phyloP scores from a whole-genome alignment of 2,113 vertebrate species.

The Camarhynchus parvulus region DNA sequence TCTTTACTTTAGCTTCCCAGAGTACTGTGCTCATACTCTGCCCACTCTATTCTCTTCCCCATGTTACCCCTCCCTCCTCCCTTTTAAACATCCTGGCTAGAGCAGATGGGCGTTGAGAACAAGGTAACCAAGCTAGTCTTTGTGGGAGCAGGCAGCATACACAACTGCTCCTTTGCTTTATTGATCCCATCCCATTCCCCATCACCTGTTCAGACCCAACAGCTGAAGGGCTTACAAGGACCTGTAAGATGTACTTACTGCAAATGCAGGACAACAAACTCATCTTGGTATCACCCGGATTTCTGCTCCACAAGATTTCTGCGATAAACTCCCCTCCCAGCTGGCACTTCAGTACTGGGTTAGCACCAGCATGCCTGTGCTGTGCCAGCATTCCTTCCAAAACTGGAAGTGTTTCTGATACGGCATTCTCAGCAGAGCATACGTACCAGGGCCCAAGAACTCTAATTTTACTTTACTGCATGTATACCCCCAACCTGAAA shows the following conservation, averaged over 20 bases:
- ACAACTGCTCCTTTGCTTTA: not conserved
- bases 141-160: not conserved
- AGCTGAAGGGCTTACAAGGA: not conserved
- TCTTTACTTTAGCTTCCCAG: not conserved
- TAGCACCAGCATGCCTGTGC: fast-evolving
- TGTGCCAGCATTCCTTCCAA: not conserved
- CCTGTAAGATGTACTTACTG: not conserved
- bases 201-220: not conserved
- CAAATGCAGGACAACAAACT: not conserved
- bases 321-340: not conserved
- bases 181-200: not conserved
- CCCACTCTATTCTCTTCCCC: not conserved
- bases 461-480: not conserved
- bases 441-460: fast-evolving
- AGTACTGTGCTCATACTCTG: not conserved
- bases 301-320: not conserved
- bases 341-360: not conserved
- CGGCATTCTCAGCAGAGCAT: not conserved
- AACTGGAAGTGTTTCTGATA: not conserved
- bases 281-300: not conserved
- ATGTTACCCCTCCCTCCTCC: not conserved
- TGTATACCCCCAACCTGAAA: not conserved
- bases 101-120: not conserved
- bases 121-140: not conserved
- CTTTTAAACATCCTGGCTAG: not conserved